Base-by-base conservation (phyloP, 2,113 vertebrate genomes). In the Leptobrachium ailaonicum region DNA sequence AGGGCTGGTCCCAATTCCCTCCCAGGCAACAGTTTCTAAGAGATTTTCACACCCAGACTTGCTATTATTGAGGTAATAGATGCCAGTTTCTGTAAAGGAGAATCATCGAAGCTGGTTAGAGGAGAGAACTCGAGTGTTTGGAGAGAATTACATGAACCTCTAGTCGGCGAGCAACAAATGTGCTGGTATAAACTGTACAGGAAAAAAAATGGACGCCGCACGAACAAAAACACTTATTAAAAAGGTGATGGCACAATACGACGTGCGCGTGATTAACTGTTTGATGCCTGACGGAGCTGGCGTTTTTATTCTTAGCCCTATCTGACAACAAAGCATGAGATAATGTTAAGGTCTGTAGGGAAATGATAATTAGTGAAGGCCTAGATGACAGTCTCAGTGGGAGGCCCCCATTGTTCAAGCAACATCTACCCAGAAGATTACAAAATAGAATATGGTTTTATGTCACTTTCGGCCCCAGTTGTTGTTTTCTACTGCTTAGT, bases 11-110 rank as follows among this genome's bases (percentile, higher is more conserved):
- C 82, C 81, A 83, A 83, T 84, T 85, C 84, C 84, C 81, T 83
- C 75, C 81, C 63, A 84, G 77, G 83, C 83, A 83, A 85, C 84
- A 82, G 81, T 85, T 85, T 71, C 84, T 85, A 84, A 71, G 78
- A 71, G 72, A 77, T 47, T 85, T 85, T 83, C 80, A 84, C 56
- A 84, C 84, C 83, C 83, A 82, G 81, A 1, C 68, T 82, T 20
- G 60, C 77, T 79, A 79, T 80, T 79, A 76, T 32, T 47, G 82
- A 82, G 66, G 75, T 71, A 73, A 76, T 83, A 4, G 58, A 83
- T 83, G 63, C 58, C 14, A 42, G 41, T 43, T 66, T 44, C 44
- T 42, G 45, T 62, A 66, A 80, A 62, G 71, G 53, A 53, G 50
- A 69, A 62, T 58, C 53, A 63, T 75, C 53, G 74, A 20, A 41